Evolutionary conservation across 2,888 invertebrate species (phyloP).

Genomic region (Mesorhabditis belari): DNA sequence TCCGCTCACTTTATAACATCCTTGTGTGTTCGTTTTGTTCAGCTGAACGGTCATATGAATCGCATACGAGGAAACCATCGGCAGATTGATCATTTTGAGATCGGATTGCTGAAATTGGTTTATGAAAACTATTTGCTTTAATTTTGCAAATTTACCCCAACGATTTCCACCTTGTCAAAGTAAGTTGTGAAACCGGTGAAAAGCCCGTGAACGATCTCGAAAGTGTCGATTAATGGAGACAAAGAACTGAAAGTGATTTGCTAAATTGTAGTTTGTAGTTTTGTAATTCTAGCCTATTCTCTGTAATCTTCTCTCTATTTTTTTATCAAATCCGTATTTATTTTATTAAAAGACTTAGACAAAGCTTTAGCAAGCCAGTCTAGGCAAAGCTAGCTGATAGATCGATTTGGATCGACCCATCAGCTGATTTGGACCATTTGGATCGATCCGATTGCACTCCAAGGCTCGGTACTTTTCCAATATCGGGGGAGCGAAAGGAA

Average conservation of each 20-base stretch:
- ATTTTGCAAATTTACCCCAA: conserved; percentile 9
- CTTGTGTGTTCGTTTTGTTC: not conserved
- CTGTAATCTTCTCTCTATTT: no score
- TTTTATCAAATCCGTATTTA: no score
- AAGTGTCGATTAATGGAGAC: conserved; percentile 26
- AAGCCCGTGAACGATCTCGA: conserved; percentile 45
- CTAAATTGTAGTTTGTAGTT: no score
- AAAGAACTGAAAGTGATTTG: conserved; percentile 15
- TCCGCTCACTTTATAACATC: not conserved
- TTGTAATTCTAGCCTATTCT: no score
- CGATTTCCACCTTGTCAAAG: conserved; percentile 6
- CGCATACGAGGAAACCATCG: conserved; percentile 14
- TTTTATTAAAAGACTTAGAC: no score
- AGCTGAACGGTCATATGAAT: conserved; percentile 12
- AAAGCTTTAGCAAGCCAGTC: no score
- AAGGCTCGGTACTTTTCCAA: no score
- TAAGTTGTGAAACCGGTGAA: conserved; percentile 42
- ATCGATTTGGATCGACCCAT: no score
- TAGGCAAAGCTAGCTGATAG: no score
- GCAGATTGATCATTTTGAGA: not conserved
- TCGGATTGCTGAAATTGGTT: not conserved
- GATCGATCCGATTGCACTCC: no score
- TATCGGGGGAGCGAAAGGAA: no score
- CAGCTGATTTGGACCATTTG: no score
- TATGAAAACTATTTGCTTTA: conserved; percentile 9